Evolutionary conservation across 1,140 invertebrate species (phyloP).

Genomic region (Oncopodura yosiiana): DNA sequence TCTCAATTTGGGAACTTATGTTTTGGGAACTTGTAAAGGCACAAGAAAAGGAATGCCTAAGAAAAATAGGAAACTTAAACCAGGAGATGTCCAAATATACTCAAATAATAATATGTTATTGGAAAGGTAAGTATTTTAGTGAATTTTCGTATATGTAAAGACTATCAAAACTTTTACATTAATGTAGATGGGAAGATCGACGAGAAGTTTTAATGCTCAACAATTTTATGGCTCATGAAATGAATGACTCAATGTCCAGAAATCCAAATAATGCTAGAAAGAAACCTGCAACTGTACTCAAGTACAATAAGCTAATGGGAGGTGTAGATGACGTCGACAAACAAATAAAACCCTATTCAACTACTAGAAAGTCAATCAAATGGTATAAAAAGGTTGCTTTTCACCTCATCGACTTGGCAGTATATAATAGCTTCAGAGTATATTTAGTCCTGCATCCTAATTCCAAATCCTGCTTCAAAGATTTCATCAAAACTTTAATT

Average conservation of each 20-base stretch:
- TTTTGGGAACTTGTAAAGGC: constrained; percentile 34
- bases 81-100: neutral
- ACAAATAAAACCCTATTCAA: neutral
- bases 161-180: neutral
- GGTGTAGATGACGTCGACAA: constrained; percentile 1
- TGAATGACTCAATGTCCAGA: neutral
- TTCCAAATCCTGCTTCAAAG: too few species aligned
- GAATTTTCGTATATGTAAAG: too few species aligned
- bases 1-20: constrained; percentile 37
- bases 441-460: too few species aligned
- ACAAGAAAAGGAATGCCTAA: constrained; percentile 10
- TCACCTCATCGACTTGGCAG: neutral
- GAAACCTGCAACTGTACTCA: neutral
- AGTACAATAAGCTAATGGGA: constrained; percentile 7
- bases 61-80: neutral
- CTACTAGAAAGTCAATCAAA: neutral
- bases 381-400: constrained; percentile 10
- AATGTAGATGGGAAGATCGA: neutral
- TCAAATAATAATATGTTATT: neutral
- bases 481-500: neutral
- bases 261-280: neutral
- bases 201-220: neutral
- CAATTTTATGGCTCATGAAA: neutral
- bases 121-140: neutral
- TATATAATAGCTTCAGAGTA: neutral